Base-by-base conservation (phyloP, 1,140 invertebrate species). In the Doryteuthis pealeii region DNA sequence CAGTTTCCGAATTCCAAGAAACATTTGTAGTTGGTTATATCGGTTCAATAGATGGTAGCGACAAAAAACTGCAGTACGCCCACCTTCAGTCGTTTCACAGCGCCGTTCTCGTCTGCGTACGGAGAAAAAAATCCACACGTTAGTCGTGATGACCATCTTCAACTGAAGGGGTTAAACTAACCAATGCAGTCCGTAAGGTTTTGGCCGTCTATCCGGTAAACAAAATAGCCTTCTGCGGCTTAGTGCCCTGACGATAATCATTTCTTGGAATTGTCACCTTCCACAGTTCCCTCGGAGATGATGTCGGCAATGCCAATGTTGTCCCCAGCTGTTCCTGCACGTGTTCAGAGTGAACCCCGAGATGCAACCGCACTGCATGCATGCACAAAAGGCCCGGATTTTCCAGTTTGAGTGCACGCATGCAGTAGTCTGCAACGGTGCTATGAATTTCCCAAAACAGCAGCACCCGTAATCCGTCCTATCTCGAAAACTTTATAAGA, bases 1-100 rank as follows among this genome's bases (percentile, higher is more conserved):
- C 30, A 26, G 8, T 18, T 22, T 26, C 75, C 4, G 74, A 78
- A 75, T 26, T 72, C 78, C 73, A 77, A 95, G 73, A 94, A 94
- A 81, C 91, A 93, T 76, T 94, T 0, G 91, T 98, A 22, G 94
- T 98, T 3, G 96, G 96, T 0, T 98, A 98, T 87, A 90, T 98
- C 68, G 96, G 96, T 5, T 97, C 96, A 0, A 96, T 98, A 70
- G 96, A 98, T 88, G 96, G 96, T 90, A 93, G 94, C 85, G 93
- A 96, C 82, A 89, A 94, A 58, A 91, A 93, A 45, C 74, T 83
- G 70, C 91, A 93, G 0, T 92, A 91, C 68, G 92, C 87, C n/a
- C 79, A 87, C 10, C 79, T 91, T 31, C 88, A 92, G 86, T 90
- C 92, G 68, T 87, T 93, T 40, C 86, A 91, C 72, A 95, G 92